phyloP scores from a whole-genome alignment of 1,140 invertebrate genomes.

The Lepidurus apus region DNA sequence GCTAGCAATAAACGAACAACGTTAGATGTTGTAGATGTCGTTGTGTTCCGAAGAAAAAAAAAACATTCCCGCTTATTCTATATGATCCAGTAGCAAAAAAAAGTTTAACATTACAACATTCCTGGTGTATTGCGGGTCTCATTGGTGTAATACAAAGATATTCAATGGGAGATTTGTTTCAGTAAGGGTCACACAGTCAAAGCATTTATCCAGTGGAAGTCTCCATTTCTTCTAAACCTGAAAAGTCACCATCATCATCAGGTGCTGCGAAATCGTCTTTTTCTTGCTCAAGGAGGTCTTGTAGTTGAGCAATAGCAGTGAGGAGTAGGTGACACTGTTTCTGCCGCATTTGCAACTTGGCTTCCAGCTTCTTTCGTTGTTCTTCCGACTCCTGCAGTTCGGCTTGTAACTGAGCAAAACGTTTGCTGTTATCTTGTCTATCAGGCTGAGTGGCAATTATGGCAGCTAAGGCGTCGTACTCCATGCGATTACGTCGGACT shows the following conservation, averaged over 20 bases:
- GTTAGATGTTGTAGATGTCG: background rate
- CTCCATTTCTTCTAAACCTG: conserved; percentile 7
- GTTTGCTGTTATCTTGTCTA: conserved; percentile 59
- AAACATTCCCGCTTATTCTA: conserved; percentile 26
- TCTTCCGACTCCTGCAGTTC: conserved; percentile 63
- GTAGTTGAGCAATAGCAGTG: conserved; percentile 69
- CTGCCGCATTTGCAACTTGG: conserved; percentile 68
- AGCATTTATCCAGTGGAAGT: background rate
- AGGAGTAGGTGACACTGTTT: conserved; percentile 86
- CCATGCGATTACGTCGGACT: conserved; percentile 76
- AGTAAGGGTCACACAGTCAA: background rate
- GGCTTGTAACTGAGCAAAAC: background rate
- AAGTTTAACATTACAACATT: conserved; percentile 14
- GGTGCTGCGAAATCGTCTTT: background rate
- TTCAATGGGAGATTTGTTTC: background rate
- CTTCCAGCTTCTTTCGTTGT: conserved; percentile 66
- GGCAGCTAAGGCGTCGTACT: conserved; percentile 87
- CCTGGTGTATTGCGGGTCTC: conserved; percentile 22
- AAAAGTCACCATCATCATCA: background rate
- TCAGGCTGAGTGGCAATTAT: conserved; percentile 85
- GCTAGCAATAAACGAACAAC: background rate
- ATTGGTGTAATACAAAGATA: conserved; percentile 19
- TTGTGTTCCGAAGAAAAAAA: background rate
- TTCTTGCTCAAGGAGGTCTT: conserved; percentile 53
- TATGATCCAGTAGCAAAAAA: conserved; percentile 1